phyloP scores from a whole-genome alignment of 2,113 vertebrate genomes.

The Mus pahari region DNA sequence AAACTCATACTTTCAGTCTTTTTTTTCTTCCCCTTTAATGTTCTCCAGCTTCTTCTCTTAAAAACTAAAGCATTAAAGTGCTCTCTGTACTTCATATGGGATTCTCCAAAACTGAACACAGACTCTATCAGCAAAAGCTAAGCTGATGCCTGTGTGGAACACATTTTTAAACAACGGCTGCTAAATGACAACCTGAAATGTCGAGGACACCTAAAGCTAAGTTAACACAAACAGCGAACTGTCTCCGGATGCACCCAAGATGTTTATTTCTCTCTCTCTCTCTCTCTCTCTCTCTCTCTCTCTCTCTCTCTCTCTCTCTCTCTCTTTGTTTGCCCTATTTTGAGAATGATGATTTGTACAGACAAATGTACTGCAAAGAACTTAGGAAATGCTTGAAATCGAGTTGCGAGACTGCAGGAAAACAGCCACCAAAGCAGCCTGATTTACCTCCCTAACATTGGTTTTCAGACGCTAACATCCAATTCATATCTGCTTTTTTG shows the following conservation, averaged over 20 bases:
- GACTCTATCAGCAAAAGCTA: background rate
- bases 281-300: background rate
- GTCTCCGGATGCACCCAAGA: background rate
- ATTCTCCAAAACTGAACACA: background rate
- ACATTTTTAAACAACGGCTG: background rate
- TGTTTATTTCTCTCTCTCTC: background rate
- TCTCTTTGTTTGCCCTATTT: background rate
- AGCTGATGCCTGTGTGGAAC: background rate
- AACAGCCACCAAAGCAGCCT: background rate
- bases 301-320: background rate
- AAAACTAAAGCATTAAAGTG: background rate
- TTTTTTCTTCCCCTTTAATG: background rate
- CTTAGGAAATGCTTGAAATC: conserved; percentile 24
- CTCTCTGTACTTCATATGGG: conserved; percentile 20
- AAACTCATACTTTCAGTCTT: background rate
- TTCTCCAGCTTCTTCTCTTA: conserved; percentile 46
- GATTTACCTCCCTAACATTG: background rate
- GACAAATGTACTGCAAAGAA: background rate
- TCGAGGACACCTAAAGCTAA: background rate
- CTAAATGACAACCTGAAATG: background rate
- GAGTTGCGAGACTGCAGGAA: background rate
- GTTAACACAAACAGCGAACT: background rate
- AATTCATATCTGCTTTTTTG: conserved; percentile 25
- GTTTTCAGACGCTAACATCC: background rate
- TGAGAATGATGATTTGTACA: background rate